phyloP scores from a whole-genome alignment of 2,797 vertebrate genomes.

The Trachurus trachurus region DNA sequence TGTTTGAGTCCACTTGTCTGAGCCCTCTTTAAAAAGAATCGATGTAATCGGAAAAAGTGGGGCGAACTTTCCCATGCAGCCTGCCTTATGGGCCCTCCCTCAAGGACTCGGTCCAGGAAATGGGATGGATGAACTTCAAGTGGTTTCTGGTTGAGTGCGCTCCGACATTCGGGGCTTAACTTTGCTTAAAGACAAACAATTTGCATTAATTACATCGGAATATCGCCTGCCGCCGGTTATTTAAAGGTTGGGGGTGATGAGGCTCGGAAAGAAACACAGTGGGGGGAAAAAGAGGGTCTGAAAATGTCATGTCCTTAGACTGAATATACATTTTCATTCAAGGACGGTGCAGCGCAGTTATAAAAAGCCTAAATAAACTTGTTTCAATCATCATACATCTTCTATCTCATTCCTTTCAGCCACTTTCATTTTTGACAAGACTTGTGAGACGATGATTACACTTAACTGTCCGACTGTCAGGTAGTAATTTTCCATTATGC shows the following conservation, averaged over 20 bases:
- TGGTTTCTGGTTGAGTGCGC: slow-evolving; percentile 43
- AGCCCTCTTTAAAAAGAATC: slow-evolving; percentile 63
- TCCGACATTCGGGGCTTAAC: background rate
- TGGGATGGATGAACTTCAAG: slow-evolving; percentile 78
- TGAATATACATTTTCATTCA: background rate
- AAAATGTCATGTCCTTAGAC: background rate
- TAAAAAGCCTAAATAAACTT: background rate
- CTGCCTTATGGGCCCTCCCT: slow-evolving; percentile 79
- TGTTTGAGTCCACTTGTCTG: slow-evolving; percentile 3
- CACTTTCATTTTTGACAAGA: background rate
- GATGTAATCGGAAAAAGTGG: slow-evolving; percentile 77
- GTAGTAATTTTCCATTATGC: slow-evolving; percentile 60
- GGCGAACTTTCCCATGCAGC: slow-evolving; percentile 86
- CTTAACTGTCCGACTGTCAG: background rate
- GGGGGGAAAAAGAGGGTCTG: background rate
- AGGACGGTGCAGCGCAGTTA: background rate
- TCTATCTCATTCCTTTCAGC: background rate
- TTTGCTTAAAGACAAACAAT: slow-evolving; percentile 7
- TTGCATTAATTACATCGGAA: slow-evolving; percentile 17
- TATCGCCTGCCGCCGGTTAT: slow-evolving; percentile 7
- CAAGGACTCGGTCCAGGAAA: slow-evolving; percentile 86
- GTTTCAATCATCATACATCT: background rate
- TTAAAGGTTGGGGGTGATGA: slow-evolving; percentile 12
- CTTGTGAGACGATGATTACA: background rate
- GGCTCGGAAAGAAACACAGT: background rate